Percentiles rank a stretch among this genome's conserved stretches.
phyloP scores from a whole-genome alignment of 1,140 invertebrate genomes.

The Pararge aegeria region DNA sequence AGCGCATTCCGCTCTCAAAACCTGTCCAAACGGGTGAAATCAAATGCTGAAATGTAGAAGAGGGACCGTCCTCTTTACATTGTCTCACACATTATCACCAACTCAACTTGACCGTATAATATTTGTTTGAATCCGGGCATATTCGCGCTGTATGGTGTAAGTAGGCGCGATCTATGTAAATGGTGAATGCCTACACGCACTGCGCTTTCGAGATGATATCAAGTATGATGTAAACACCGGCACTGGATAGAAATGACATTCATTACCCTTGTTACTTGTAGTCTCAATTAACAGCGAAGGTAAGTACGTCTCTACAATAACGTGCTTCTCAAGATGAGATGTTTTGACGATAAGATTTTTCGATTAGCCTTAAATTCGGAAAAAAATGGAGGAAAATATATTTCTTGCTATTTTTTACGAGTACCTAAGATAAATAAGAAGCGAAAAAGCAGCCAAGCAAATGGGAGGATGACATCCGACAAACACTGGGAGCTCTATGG shows the following conservation, averaged over 20 bases:
- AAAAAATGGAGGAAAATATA: too few species aligned
- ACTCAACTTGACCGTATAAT: constrained; percentile 65
- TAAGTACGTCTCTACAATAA: not conserved
- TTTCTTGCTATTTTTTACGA: too few species aligned
- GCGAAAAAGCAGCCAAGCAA: too few species aligned
- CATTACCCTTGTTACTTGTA: constrained; percentile 45
- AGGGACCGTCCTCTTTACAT: constrained; percentile 45
- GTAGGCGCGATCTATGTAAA: constrained; percentile 66
- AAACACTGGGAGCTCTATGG: too few species aligned
- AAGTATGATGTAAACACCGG: constrained; percentile 47
- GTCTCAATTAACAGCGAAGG: not conserved
- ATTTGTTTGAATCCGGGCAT: constrained; percentile 56
- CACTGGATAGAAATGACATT: constrained; percentile 52
- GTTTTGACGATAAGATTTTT: too few species aligned
- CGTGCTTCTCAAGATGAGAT: not conserved
- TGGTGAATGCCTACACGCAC: constrained; percentile 57
- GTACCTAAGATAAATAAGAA: too few species aligned
- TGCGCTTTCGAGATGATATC: constrained; percentile 71
- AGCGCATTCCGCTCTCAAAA: constrained; percentile 62
- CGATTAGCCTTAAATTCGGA: too few species aligned
- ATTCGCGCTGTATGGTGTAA: constrained; percentile 46
- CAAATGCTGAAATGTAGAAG: constrained; percentile 53
- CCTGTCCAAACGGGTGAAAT: constrained; percentile 65
- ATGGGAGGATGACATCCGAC: too few species aligned
- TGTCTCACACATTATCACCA: constrained; percentile 51